Evolutionary conservation across 1,140 invertebrate species (phyloP).

Genomic region (Dinothrombium tinctorium): DNA sequence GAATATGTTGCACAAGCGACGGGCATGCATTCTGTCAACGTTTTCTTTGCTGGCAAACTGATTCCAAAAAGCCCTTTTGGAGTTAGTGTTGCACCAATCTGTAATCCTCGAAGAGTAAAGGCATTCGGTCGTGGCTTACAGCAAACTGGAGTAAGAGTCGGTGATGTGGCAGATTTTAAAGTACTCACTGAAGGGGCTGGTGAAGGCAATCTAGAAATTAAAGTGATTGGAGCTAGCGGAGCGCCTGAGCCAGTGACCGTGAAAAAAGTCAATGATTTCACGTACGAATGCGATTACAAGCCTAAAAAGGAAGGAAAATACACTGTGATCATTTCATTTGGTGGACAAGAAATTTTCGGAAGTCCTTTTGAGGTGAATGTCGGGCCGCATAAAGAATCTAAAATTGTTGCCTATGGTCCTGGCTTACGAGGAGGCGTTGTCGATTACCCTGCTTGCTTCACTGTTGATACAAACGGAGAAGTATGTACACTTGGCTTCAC

Average conservation of each 20-base stretch:
- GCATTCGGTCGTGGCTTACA: conserved; percentile 58
- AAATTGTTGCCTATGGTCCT: conserved; percentile 59
- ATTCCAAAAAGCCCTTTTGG: conserved; percentile 78
- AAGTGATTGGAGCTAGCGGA: conserved; percentile 43
- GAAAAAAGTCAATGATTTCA: conserved; percentile 27
- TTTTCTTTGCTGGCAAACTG: conserved; percentile 61
- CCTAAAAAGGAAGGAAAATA: conserved; percentile 49
- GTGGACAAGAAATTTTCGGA: conserved; percentile 45
- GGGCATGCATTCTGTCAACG: conserved; percentile 63
- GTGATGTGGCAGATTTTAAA: conserved; percentile 58
- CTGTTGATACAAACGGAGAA: conserved; percentile 75
- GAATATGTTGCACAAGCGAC: conserved; percentile 42
- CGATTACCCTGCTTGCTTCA: conserved; percentile 56
- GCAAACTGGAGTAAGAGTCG: conserved; percentile 51
- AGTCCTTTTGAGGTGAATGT: conserved; percentile 62
- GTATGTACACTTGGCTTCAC: conserved; percentile 64
- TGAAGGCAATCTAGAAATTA: conserved; percentile 47
- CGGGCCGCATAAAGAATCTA: conserved; percentile 52
- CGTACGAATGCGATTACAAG: conserved; percentile 42
- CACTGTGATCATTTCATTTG: conserved; percentile 49
- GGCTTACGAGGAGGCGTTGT: conserved; percentile 59
- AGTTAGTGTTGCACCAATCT: conserved; percentile 17
- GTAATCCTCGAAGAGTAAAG: conserved; percentile 42
- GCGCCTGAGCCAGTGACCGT: conserved; percentile 25
- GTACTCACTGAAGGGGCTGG: conserved; percentile 63